phyloP scores from a whole-genome alignment of 1,140 invertebrate genomes.

The Spodoptera litura region DNA sequence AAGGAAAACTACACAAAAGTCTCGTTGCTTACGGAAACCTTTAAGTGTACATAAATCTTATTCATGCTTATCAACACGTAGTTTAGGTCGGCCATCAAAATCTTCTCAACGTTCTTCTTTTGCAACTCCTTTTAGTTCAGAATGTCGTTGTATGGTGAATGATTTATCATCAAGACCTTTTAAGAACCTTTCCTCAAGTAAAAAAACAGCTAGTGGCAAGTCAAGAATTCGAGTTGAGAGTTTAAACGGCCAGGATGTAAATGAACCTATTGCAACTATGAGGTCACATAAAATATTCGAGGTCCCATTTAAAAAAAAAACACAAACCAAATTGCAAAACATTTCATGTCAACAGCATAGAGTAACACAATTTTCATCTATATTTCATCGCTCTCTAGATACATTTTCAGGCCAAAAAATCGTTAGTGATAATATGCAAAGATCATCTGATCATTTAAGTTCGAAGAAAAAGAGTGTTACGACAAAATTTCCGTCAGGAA shows the following conservation, averaged over 20 bases:
- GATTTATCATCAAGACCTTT: no score
- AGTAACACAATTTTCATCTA: background rate
- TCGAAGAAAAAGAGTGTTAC: no score
- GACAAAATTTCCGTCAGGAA: no score
- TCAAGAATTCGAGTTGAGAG: background rate
- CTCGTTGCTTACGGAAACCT: background rate
- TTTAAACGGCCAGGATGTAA: background rate
- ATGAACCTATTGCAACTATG: background rate
- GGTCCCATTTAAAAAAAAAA: background rate
- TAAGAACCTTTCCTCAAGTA: no score
- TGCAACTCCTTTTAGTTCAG: background rate
- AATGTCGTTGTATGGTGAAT: background rate
- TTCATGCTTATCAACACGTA: background rate
- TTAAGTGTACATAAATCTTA: slow-evolving; percentile 6
- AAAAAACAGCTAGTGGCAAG: background rate
- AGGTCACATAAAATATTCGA: background rate
- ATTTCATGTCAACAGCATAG: background rate
- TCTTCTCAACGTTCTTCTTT: background rate
- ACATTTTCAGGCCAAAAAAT: background rate
- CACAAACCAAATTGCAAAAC: background rate
- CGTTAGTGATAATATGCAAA: no score
- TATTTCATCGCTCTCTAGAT: background rate
- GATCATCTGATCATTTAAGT: no score
- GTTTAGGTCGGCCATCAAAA: background rate
- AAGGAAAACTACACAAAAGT: background rate